Evolutionary conservation across 2,888 invertebrate genomes (phyloP).

Genomic region (Andricus curvator): DNA sequence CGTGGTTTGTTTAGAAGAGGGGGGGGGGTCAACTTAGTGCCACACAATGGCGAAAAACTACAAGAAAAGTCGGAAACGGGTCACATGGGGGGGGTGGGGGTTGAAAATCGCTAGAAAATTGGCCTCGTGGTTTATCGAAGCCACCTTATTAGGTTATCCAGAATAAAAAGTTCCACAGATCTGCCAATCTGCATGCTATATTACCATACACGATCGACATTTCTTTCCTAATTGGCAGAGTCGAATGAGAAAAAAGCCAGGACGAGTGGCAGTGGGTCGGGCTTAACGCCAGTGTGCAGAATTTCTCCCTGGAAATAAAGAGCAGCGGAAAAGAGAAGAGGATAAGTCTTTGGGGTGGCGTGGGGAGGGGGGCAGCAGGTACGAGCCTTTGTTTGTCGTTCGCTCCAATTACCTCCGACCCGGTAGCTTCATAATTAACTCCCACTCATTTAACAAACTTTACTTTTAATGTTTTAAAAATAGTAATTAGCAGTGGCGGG

Average conservation of each 20-base stretch:
- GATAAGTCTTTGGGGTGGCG: conserved; percentile 44
- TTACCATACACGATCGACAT: conserved; percentile 3
- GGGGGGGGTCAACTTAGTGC: too few species aligned
- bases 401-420: conserved; percentile 77
- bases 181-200: not conserved
- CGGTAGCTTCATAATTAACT: conserved; percentile 78
- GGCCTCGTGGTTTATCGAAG: too few species aligned
- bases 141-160: too few species aligned
- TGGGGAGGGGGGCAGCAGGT: conserved; percentile 53
- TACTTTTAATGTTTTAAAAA: conserved; percentile 79
- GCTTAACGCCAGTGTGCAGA: conserved; percentile 67
- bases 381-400: conserved; percentile 77
- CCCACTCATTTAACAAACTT: conserved; percentile 78
- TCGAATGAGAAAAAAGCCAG: conserved; percentile 66
- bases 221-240: conserved; percentile 70
- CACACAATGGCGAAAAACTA: too few species aligned
- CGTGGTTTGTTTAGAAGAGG: too few species aligned
- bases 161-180: not conserved
- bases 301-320: conserved; percentile 73
- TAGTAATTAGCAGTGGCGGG: conserved; percentile 77
- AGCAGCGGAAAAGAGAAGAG: conserved; percentile 53
- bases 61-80: too few species aligned
- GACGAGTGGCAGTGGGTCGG: conserved; percentile 66
- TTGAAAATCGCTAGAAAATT: too few species aligned
- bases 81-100: too few species aligned